Base-by-base conservation (phyloP, 2,888 invertebrate genomes). In the Dorcus parallelipipedus region DNA sequence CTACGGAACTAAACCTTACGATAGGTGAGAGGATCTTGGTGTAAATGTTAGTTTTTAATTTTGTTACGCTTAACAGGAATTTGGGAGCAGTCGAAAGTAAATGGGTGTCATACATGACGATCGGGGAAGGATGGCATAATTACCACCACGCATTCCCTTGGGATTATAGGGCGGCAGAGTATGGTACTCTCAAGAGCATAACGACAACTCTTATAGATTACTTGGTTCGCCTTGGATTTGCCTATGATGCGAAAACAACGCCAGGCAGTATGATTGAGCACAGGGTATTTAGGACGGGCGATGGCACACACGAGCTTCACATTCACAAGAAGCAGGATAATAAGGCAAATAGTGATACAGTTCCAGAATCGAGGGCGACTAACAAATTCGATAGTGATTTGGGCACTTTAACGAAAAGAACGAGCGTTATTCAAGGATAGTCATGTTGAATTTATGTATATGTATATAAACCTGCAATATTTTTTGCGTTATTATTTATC, bases 101-200 rank as follows among this genome's bases (percentile, higher is more conserved):
- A n/a, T 79, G 84, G 51, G 88, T 88, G 0, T 80, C 86, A 0
- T 78, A 84, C 0, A 78, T 84, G 52, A 83, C 86, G 0, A 72
- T 82, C 0, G 86, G 86, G 0, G 86, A 87, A 72, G 90, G 90
- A 2, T 90, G 88, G 86, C 90, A 90, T 75, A 90, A 90, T 74
- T 90, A 89, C 74, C 90, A 90, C 70, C 90, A 90, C 73, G 84
- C 85, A 0, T 90, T 90, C 71, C 90, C 90, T 2, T 87, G 84
- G 76, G 85, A 85, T 71, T 84, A 84, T 73, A 81, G 83, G 65
- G 84, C 83, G 0, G 81, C 83, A 1, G 84, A 85, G 66, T 80
- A 82, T 51, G 83, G 82, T 54, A 79, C 82, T 52, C 64, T 75
- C 42, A 81, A 82, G 67, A 89, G 88, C 68, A 68, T 81, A 3